Evolutionary conservation across 2,797 vertebrate genomes (phyloP).

Genomic region (Myotis daubentonii): DNA sequence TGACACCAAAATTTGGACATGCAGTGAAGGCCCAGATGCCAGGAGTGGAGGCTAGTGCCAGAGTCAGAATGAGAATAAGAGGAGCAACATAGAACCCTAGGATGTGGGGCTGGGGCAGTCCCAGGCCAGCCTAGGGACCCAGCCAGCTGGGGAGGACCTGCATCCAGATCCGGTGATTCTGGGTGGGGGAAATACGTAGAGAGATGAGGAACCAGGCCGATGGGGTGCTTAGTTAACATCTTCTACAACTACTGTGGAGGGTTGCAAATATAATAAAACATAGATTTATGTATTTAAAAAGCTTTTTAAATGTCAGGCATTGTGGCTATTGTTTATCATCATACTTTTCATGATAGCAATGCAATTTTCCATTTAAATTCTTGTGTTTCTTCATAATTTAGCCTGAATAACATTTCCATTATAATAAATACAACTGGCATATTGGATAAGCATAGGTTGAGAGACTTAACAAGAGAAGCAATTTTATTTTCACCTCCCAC

Average conservation of each 20-base stretch:
- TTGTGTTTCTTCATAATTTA: constrained; percentile 31
- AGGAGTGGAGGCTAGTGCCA: background rate
- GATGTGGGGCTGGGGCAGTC: background rate
- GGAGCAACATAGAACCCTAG: background rate
- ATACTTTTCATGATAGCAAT: constrained; percentile 27
- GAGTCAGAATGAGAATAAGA: background rate
- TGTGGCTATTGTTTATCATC: constrained; percentile 27
- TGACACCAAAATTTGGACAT: background rate
- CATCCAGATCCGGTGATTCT: background rate
- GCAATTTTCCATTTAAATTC: constrained; percentile 6
- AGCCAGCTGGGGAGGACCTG: background rate
- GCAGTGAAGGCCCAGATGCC: background rate
- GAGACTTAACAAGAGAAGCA: background rate
- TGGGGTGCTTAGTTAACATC: background rate
- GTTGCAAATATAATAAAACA: background rate
- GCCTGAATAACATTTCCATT: constrained; percentile 41
- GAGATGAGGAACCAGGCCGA: background rate
- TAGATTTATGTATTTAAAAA: background rate
- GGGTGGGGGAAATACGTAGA: background rate
- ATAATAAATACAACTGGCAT: background rate
- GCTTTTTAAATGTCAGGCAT: background rate
- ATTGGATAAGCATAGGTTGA: constrained; percentile 13
- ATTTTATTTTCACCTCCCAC: constrained; percentile 29
- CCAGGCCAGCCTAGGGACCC: background rate
- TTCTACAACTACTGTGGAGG: background rate